Base-by-base conservation (phyloP, 2,797 vertebrate species). In the Acrossocheilus fasciatus region DNA sequence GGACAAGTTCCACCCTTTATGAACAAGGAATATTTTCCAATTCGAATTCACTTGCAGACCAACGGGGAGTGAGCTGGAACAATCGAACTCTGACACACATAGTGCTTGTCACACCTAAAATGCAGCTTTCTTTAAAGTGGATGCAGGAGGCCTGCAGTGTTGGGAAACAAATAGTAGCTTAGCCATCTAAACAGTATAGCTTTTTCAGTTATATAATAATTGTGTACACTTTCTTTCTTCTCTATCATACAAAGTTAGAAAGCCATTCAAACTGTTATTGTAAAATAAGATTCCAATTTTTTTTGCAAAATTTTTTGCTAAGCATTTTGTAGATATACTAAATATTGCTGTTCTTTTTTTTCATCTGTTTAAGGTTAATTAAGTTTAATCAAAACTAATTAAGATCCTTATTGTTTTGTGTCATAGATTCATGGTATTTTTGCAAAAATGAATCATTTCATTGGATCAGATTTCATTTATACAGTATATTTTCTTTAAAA, bases 81-180 rank as follows among this genome's bases (percentile, higher is more conserved):
- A 52, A 85, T 85, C 45, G n/a, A 76, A 72, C 43, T 84, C 76
- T 86, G 70, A 73, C 57, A 86, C 52, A 79, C 75, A 36, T 52
- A 45, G n/a, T 7, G 34, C 59, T 81, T 4, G 30, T 83, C 23
- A 74, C 57, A 80, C 47, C 39, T 86, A 80, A 83, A 81, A 82
- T 69, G 77, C 78, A 68, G 78, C 78, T 66, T 86, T 82, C 30
- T 87, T 83, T 54, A 66, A 23, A 69, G 36, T 41, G 81, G 79
- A 84, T 76, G 43, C 64, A 59, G 52, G 68, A 34, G 78, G 82
- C 81, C 62, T n/a, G n/a, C 54, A 52, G 54, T 69, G 50, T 77
- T 82, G 47, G 85, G 43, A 43, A 85, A 39, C 73, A 70, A 78
- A 68, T 57, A 9, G 30, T 68, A 36, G 64, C 26, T 68, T 68